Base-by-base conservation (phyloP, 1,140 invertebrate species). In the Gerris buenoi region DNA sequence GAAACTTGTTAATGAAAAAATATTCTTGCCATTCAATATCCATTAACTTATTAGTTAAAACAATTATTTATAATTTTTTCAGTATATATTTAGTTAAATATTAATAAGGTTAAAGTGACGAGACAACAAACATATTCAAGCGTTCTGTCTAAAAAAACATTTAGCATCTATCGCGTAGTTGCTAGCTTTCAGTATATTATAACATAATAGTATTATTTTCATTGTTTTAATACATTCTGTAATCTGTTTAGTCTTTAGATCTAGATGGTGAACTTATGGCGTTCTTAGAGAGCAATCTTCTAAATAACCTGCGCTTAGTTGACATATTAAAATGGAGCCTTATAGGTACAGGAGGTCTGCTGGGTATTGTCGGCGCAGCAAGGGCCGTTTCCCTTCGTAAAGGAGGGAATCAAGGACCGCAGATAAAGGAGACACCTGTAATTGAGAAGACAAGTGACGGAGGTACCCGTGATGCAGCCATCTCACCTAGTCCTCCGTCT, bases 211-310 rank as follows among this genome's bases (percentile, higher is more conserved):
- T n/a, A n/a, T n/a, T n/a, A n/a, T n/a, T n/a, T n/a, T n/a, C n/a
- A n/a, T n/a, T n/a, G n/a, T n/a, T n/a, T n/a, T n/a, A n/a, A n/a
- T n/a, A n/a, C n/a, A n/a, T n/a, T n/a, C n/a, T n/a, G n/a, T n/a
- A n/a, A n/a, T n/a, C n/a, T n/a, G n/a, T 68, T 22, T 46, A 70
- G 69, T 18, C 23, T 1, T 27, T 70, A 25, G 69, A 70, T 13
- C 62, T 70, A 14, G 65, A 63, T n/a, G 67, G 57, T 13, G 63
- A 69, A 18, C 29, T 68, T 13, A 63, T 68, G 65, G 63, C 57
- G 1, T 61, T 70, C 14, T 46, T 70, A 25, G 26, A 68, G 14
- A 67, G 66, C 1, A 62, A 63, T 25, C 64, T 70, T 23, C 61
- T 70, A 14, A 65, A 56, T n/a, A 65, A 63, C 23, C 33, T 70